phyloP scores from a whole-genome alignment of 1,140 invertebrate genomes.

The Oedothorax gibbosus region DNA sequence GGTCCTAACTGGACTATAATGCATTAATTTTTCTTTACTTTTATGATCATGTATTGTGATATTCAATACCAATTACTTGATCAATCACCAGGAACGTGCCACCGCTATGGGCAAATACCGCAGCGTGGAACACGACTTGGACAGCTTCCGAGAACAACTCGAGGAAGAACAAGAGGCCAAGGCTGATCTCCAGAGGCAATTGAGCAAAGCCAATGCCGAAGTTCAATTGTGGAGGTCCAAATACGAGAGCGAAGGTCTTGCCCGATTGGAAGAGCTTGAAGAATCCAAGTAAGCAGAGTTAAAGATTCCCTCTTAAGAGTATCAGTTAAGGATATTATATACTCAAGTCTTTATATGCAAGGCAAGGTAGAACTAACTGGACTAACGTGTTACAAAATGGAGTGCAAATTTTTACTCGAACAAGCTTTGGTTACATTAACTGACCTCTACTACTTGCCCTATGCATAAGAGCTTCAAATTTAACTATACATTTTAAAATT shows the following conservation, averaged over 20 bases:
- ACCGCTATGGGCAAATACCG: conserved; percentile 95
- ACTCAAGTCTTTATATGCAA: too few relatives aligned
- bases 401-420: not conserved
- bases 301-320: too few relatives aligned
- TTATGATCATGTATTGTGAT: not conserved
- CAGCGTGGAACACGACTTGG: conserved; percentile 97
- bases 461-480: not conserved
- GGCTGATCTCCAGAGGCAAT: conserved; percentile 89
- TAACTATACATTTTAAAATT: not conserved
- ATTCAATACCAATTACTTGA: not conserved
- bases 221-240: conserved; percentile 95
- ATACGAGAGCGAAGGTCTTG: conserved; percentile 96
- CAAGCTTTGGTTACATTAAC: not conserved
- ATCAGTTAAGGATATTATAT: too few relatives aligned
- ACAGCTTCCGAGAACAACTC: conserved; percentile 93
- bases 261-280: conserved; percentile 96
- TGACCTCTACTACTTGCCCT: not conserved
- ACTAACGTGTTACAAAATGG: not conserved
- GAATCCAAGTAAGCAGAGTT: conserved; percentile 87
- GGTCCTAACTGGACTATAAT: not conserved
- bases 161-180: conserved; percentile 98
- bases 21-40: not conserved
- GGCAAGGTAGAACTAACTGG: too few relatives aligned
- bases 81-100: conserved; percentile 78
- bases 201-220: conserved; percentile 98